Base-by-base conservation (phyloP, 2,113 vertebrate genomes). In the Vidua macroura region DNA sequence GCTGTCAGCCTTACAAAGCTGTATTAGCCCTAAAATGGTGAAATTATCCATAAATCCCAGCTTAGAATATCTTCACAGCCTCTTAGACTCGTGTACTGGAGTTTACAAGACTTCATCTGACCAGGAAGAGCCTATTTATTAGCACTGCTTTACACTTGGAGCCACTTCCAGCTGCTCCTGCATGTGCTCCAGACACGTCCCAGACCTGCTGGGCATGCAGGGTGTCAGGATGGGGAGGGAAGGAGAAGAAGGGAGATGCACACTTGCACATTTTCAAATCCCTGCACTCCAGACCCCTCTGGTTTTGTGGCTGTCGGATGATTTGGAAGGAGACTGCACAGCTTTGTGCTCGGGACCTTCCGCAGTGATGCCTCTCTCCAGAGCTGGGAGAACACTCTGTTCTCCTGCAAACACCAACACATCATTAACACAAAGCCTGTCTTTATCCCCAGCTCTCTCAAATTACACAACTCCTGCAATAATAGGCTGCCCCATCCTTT, bases 401-500 rank as follows among this genome's bases (percentile, higher is more conserved):
- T 79, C 86, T 67, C 14, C 3, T 49, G 51, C 81, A 85, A 49
- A 76, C 88, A 88, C 62, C 82, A 80, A 3, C 33, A 9, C 64
- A 13, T 81, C 28, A 93, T 83, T 92, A 90, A 35, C 56, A 49
- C 2, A 0, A 49, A 84, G 59, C 58, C 44, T 88, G 67, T 64
- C 90, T 93, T 96, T 90, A 95, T 83, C 73, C 84, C 35, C 13
- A 6, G 63, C 86, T 92, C 87, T 76, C 66, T 92, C 83, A 20
- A 84, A 89, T 91, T 63, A 91, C 52, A 82, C 56, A 92, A 81
- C 72, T 70, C 44, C 27, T 87, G 66, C 89, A 86, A 55, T 46
- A 85, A 85, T 7, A 81, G 75, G 37, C 51, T 77, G 52, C 62
- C 72, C 59, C 73, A 21, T 79, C 73, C 60, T 60, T 90, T 59